phyloP scores from a whole-genome alignment of 1,140 invertebrate genomes.

The Myzus persicae region DNA sequence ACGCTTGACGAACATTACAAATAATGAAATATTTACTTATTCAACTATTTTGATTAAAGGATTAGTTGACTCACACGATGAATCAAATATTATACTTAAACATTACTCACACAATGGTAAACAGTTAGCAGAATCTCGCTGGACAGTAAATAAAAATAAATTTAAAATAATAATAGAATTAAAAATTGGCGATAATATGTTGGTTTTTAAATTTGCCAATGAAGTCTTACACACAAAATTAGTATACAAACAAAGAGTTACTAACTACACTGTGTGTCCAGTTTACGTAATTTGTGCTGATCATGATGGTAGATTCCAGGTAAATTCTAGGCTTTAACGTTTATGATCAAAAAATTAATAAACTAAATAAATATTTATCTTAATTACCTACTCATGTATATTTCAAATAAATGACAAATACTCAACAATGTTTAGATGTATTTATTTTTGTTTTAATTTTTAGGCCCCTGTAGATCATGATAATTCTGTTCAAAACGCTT shows the following conservation, averaged over 20 bases:
- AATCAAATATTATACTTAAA: slow-evolving; percentile 37
- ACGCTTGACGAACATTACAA: slow-evolving; percentile 31
- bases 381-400: not conserved
- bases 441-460: not conserved
- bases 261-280: slow-evolving; percentile 68
- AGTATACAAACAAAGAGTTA: slow-evolving; percentile 58
- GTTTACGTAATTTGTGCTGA: slow-evolving; percentile 79
- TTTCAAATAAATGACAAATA: not conserved
- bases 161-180: slow-evolving; percentile 61
- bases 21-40: slow-evolving; percentile 60
- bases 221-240: slow-evolving; percentile 48
- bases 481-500: slow-evolving; percentile 77
- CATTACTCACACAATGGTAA: slow-evolving; percentile 50
- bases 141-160: slow-evolving; percentile 59
- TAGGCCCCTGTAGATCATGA: slow-evolving; percentile 70
- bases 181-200: slow-evolving; percentile 58
- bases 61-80: slow-evolving; percentile 22
- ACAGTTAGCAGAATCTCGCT: slow-evolving; percentile 36
- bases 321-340: slow-evolving; percentile 61
- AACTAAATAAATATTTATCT: not conserved
- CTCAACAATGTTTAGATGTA: not conserved
- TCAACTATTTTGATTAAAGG: slow-evolving; percentile 60
- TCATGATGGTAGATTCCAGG: slow-evolving; percentile 83
- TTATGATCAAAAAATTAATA: not conserved
- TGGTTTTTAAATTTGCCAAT: slow-evolving; percentile 59